Conservation (phyloP, 2,113 vertebrate species). For the Cnemophilus loriae region DNA sequence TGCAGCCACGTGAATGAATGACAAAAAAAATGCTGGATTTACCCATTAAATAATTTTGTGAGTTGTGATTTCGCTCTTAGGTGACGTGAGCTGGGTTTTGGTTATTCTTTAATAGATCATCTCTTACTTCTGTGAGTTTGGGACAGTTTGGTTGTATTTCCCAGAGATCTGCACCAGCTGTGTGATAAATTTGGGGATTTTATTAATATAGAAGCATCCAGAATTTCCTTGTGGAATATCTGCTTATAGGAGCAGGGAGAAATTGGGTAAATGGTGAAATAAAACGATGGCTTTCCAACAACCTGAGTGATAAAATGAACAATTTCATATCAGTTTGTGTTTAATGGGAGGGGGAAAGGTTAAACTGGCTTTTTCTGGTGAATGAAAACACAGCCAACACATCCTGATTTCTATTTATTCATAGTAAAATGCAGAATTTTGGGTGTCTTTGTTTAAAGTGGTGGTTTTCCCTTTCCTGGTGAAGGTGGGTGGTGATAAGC, state of each 20-base stretch:
- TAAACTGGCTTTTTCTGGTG: background rate
- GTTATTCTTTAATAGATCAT: background rate
- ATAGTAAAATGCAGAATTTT: background rate
- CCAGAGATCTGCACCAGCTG: too few species aligned
- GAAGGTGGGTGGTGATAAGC: slow-evolving; percentile 11
- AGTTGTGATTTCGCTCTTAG: background rate
- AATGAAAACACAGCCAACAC: background rate
- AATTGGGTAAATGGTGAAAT: background rate
- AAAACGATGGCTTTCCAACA: background rate
- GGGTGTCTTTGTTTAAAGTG: slow-evolving; percentile 19
- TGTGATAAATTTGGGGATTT: background rate
- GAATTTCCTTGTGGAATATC: background rate
- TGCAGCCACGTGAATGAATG: background rate
- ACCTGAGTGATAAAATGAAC: background rate
- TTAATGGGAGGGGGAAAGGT: background rate
- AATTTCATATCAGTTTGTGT: background rate
- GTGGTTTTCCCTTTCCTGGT: background rate
- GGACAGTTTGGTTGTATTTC: background rate
- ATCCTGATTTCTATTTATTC: background rate
- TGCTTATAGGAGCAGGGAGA: background rate
- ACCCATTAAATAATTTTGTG: background rate
- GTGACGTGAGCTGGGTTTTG: background rate
- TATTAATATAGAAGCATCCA: background rate
- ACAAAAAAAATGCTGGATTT: background rate
- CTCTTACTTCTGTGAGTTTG: background rate